Evolutionary conservation across 1,140 invertebrate genomes (phyloP), one percentile per base, ranked within the genome.

Genomic region (Grapholita molesta): DNA sequence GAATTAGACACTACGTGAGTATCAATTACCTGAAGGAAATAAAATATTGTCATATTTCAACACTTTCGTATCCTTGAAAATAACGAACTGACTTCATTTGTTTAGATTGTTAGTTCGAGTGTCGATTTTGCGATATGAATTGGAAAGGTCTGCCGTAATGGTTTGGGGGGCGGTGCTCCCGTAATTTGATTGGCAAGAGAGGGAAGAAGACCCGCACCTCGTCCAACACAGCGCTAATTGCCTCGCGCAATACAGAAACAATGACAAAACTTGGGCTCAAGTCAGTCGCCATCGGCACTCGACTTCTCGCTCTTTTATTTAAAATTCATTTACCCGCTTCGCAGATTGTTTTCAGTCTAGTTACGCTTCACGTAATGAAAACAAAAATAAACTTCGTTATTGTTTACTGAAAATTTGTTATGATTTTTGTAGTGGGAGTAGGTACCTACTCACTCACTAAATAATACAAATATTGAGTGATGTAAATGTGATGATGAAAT

Each of bases 171-270:
- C 76, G 73, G 80, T 65, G 71, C 73, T 77, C 74, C 72, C 70
- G 76, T 87, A 86, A 91, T 91, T 91, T 89, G 86, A 89, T 88
- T 88, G 85, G 75, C 76, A 71, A 70, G 69, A 74, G 57, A 68
- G 71, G 70, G 66, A 35, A 52, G 15, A 76, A 82, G 77, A 81
- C 72, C 76, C 75, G 79, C 76, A 70, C 69, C 77, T 73, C 76
- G 80, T 84, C 81, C 83, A 79, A 83, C 76, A 48, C 78, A 73
- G 81, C 83, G 80, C 89, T 91, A 91, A 91, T 91, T 91, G 87
- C 87, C 84, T 73, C 80, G 85, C 82, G 85, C 86, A 89, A 89
- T 89, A 89, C 83, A 85, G 85, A 88, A 91, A 91, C 89, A 91
- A 91, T 91, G 86, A 89, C 86, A 89, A 87, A 89, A 91, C 80